A percentile compares a stretch with the other conserved stretches of the same genome.
These are phyloP conservation scores for Phenganax stokvisi DNA, from an alignment of 92 coral and sea anemone species.

Conservation along the genomic window DNA sequence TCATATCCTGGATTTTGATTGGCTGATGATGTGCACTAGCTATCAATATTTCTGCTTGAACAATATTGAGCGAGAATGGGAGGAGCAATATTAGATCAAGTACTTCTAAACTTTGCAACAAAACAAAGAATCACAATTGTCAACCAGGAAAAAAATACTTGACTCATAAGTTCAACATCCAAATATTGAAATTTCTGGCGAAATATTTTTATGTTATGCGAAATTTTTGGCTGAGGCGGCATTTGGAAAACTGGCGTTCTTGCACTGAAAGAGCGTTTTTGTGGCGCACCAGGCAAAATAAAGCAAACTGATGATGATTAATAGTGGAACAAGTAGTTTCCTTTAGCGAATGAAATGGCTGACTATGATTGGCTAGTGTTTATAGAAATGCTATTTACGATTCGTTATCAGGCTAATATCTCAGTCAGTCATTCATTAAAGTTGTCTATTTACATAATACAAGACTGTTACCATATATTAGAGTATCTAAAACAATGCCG, in stretches of 20 bases:
- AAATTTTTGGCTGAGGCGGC: neutral
- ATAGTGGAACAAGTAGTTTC: neutral
- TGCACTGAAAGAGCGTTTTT: neutral
- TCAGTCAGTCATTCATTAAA: neutral
- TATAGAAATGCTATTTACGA: neutral
- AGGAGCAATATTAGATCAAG: slow-evolving; percentile 34
- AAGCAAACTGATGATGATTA: neutral
- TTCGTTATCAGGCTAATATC: neutral
- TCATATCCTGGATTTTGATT: slow-evolving; percentile 22
- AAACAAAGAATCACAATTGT: slow-evolving; percentile 9
- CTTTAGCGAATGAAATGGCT: neutral
- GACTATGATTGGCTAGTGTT: neutral
- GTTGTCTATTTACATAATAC: too few species aligned
- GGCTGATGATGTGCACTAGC: slow-evolving; percentile 6
- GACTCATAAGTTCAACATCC: neutral
- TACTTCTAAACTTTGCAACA: slow-evolving; percentile 15
- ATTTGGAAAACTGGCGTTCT: neutral
- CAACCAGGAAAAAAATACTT: slow-evolving; percentile 27
- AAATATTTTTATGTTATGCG: slow-evolving; percentile 38
- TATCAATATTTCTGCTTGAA: slow-evolving; percentile 18
- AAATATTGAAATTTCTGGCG: slow-evolving; percentile 47
- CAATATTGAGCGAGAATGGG: slow-evolving; percentile 28
- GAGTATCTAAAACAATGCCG: too few species aligned
- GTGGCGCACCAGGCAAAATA: neutral
- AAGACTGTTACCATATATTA: too few species aligned